Evolutionary conservation across 2,113 vertebrate species (phyloP).

Genomic region (Chloebia gouldiae): DNA sequence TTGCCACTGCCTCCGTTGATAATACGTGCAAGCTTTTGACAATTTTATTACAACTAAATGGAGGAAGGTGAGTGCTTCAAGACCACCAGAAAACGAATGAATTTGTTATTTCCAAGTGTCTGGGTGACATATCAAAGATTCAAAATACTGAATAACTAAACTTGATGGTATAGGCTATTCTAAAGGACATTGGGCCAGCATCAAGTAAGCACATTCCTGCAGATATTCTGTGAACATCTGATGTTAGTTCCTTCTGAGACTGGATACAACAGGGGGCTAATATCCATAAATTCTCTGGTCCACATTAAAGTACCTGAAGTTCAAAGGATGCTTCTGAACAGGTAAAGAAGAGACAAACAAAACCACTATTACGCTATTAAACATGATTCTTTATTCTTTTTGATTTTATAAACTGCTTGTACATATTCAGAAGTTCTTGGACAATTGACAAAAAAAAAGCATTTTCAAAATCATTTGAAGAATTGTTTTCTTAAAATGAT

Average conservation of each 20-base stretch:
- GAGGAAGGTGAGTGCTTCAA: not conserved
- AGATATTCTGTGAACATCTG: not conserved
- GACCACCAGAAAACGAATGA: not conserved
- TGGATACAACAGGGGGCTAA: not conserved
- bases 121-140: not conserved
- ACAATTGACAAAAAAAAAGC: not conserved
- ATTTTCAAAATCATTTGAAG: not conserved
- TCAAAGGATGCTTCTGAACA: not conserved
- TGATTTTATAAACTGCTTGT: not conserved
- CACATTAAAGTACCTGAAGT: not conserved
- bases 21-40: not conserved
- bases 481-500: not conserved
- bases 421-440: not conserved
- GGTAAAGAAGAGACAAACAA: not conserved
- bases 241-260: not conserved
- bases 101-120: not conserved
- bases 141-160: not conserved
- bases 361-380: not conserved
- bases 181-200: not conserved
- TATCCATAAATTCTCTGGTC: not conserved
- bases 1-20: not conserved
- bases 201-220: not conserved
- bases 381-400: not conserved
- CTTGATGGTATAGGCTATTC: not conserved
- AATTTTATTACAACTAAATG: not conserved